Evolutionary conservation across 2,797 vertebrate species (phyloP), one percentile per base, ranked within the genome.

Genomic region (Bovichtus diacanthus): DNA sequence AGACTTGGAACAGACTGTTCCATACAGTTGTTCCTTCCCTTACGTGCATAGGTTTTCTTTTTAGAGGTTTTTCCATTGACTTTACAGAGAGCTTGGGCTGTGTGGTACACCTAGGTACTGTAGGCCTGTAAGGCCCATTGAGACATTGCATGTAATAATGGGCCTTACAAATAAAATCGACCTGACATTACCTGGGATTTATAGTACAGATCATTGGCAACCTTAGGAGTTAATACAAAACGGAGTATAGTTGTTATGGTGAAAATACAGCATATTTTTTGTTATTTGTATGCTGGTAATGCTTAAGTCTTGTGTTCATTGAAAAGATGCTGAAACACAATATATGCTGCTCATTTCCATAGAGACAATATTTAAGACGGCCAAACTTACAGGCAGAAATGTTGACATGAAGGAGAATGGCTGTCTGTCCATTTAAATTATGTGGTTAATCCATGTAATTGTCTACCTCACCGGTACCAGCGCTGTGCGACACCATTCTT

Each of bases 401-500:
- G 16, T 13, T 70, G 55, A 16, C 54, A 58, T 19, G 41, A 38
- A 23, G 44, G 21, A 36, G 25, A 64, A 36, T 29, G 64, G 15
- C 54, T 59, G 67, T 21, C 3, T 70, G 59, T 67, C 76, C 50
- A 70, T 71, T 69, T 54, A 63, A 34, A 61, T 61, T 0, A 41
- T 55, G 44, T 34, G 63, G 25, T 64, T 56, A 70, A 71, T 74
- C 46, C 31, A 25, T 76, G 65, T 46, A 69, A 68, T 72, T 60
- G 63, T 80, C 19, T 34, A 0, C 43, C 60, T 47, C 38, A 18
- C 41, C 74, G 47, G 76, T 23, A 69, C 23, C 68, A 60, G 61
- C 71, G 31, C 64, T 62, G 55, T 58, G 61, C 61, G 6, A 36
- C 38, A 15, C 46, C 15, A 29, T 16, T 62, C 19, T 25, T 31